Conservation (phyloP, 2,113 vertebrate species). For the Rhinogobius similis region DNA sequence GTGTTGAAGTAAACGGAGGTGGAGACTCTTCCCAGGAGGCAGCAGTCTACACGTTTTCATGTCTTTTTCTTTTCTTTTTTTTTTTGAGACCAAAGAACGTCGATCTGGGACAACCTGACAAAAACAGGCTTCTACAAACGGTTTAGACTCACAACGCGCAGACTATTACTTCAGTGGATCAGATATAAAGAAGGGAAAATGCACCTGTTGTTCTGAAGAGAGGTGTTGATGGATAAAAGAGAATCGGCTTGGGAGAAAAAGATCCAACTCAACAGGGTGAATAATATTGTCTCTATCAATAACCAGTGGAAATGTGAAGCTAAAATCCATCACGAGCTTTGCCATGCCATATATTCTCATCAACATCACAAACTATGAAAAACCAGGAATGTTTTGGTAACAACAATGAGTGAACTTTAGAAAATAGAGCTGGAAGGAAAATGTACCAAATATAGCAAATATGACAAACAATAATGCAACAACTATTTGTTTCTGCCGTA, state of each 20-base stretch:
- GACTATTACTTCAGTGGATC: conserved; percentile 6
- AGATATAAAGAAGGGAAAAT: neutral
- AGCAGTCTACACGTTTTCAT: conserved; percentile 36
- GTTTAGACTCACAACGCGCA: conserved; percentile 27
- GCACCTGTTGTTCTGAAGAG: neutral
- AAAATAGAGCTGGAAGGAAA: too few relatives aligned
- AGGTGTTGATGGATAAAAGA: neutral
- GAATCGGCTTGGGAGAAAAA: neutral
- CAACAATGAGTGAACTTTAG: too few relatives aligned
- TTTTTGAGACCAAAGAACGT: conserved; percentile 50
- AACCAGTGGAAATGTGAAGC: neutral
- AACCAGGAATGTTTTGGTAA: too few relatives aligned
- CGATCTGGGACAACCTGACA: conserved; percentile 35
- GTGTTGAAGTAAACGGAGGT: conserved; percentile 21
- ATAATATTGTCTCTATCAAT: neutral
- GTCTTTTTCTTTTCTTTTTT: conserved; percentile 54
- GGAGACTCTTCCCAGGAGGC: conserved; percentile 44
- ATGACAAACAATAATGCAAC: too few relatives aligned
- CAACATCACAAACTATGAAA: too few relatives aligned
- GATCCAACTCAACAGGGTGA: neutral
- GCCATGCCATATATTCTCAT: neutral
- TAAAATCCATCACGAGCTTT: neutral
- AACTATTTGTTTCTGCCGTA: too few relatives aligned
- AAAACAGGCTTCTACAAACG: conserved; percentile 17
- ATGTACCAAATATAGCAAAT: too few relatives aligned